Percentiles rank a stretch among this genome's conserved stretches.
Evolutionary conservation across 2,888 invertebrate species (phyloP).

Genomic region (Tortricodes alternella): DNA sequence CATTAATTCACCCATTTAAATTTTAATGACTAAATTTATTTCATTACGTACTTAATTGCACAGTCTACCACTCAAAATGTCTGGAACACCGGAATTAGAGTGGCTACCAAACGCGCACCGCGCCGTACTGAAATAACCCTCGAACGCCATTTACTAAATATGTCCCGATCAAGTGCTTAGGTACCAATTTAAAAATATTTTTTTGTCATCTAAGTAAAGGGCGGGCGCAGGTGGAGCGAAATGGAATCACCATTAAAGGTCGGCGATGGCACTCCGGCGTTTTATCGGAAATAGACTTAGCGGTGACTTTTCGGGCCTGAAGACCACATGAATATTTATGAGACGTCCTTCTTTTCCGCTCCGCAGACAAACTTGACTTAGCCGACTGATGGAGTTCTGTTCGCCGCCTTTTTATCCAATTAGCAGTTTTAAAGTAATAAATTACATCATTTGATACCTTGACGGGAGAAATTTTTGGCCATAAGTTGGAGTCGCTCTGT

Average conservation of each 20-base stretch:
- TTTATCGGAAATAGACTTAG: slow-evolving; percentile 78
- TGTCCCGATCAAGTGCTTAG: slow-evolving; percentile 17
- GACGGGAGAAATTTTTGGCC: neutral
- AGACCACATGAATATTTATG: slow-evolving; percentile 80
- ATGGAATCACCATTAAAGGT: slow-evolving; percentile 64
- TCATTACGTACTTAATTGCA: too few species aligned
- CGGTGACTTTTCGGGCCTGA: slow-evolving; percentile 71
- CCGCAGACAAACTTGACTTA: slow-evolving; percentile 50
- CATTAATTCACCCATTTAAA: too few species aligned
- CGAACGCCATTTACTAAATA: neutral
- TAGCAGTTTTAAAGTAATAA: slow-evolving; percentile 34
- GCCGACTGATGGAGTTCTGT: slow-evolving; percentile 32
- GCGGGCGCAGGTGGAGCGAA: slow-evolving; percentile 47
- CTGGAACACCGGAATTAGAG: neutral
- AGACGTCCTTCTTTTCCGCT: slow-evolving; percentile 60
- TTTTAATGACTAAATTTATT: too few species aligned
- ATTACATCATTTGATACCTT: slow-evolving; percentile 30
- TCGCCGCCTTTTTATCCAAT: slow-evolving; percentile 34
- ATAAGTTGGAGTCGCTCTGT: neutral
- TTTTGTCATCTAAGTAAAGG: slow-evolving; percentile 36
- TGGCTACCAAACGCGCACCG: too few species aligned
- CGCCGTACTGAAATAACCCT: neutral
- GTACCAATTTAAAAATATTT: slow-evolving; percentile 43
- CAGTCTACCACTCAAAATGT: too few species aligned
- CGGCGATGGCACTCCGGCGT: slow-evolving; percentile 51